Percentiles rank a stretch among this genome's conserved stretches.
Evolutionary conservation across 2,888 invertebrate genomes (phyloP).

Genomic region (Pollenia griseotomentosa): DNA sequence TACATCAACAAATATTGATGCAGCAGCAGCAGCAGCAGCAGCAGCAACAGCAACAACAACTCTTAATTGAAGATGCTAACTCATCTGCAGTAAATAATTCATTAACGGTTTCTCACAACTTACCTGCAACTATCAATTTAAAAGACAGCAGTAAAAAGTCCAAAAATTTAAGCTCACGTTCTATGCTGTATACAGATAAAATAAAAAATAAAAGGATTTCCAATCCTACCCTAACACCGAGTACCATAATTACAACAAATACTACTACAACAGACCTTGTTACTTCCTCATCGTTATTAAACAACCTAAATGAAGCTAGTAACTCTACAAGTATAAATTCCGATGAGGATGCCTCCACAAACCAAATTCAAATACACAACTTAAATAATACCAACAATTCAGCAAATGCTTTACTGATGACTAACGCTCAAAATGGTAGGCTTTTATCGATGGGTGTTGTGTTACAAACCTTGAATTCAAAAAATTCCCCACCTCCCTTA

Average conservation of each 20-base stretch:
- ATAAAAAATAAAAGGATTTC: constrained; percentile 69
- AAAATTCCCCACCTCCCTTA: constrained; percentile 29
- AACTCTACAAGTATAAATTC: constrained; percentile 54
- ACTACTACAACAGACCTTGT: constrained; percentile 44
- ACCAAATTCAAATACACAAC: constrained; percentile 41
- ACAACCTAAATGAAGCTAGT: constrained; percentile 50
- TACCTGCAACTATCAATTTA: constrained; percentile 33
- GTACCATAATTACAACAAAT: constrained; percentile 39
- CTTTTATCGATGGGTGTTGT: constrained; percentile 55
- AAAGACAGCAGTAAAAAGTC: constrained; percentile 40
- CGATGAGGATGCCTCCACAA: constrained; percentile 52
- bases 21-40: constrained; percentile 74
- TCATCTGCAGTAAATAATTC: constrained; percentile 19
- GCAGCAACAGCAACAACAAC: constrained; percentile 70
- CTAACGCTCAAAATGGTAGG: constrained; percentile 47
- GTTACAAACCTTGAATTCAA: constrained; percentile 52
- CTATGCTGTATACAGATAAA: constrained; percentile 67
- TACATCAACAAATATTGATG: constrained; percentile 75
- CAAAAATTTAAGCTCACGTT: constrained; percentile 33
- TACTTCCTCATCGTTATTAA: constrained; percentile 32
- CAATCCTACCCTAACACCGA: constrained; percentile 42
- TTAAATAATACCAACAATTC: constrained; percentile 37
- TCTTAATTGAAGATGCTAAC: constrained; percentile 69
- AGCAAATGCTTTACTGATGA: constrained; percentile 41
- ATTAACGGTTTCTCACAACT: constrained; percentile 51